Conservation (phyloP, 2,113 vertebrate genomes). For the Vidua macroura region DNA sequence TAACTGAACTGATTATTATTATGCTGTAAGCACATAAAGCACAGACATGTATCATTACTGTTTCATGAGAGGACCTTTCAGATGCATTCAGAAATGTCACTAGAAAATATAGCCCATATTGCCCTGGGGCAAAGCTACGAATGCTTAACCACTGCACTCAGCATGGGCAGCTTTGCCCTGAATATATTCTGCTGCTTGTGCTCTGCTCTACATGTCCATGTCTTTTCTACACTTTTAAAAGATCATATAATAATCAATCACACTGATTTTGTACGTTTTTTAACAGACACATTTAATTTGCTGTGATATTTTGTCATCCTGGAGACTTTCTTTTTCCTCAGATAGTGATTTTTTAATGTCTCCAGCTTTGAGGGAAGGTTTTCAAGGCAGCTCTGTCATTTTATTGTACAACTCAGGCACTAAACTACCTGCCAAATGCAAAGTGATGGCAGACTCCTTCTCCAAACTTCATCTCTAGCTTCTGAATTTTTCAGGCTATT, state of each 20-base stretch:
- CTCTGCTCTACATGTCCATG: neutral
- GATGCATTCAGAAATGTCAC: neutral
- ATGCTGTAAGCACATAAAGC: neutral
- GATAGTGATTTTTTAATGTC: neutral
- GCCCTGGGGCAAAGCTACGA: neutral
- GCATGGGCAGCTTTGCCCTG: neutral
- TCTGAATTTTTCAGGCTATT: constrained; percentile 26
- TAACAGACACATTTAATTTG: neutral
- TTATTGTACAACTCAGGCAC: neutral
- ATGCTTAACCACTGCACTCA: neutral
- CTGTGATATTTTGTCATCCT: neutral
- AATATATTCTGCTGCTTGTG: neutral
- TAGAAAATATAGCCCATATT: neutral
- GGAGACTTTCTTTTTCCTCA: neutral
- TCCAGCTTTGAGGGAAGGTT: neutral
- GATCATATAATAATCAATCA: neutral
- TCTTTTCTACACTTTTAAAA: neutral
- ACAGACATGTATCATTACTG: neutral
- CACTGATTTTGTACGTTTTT: neutral
- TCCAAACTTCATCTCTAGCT: neutral
- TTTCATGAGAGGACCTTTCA: neutral
- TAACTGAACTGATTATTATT: neutral
- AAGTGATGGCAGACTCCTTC: neutral
- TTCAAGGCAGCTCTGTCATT: neutral
- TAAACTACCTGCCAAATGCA: neutral